phyloP scores from a whole-genome alignment of 2,797 vertebrate species.

The Hemibagrus guttatus region DNA sequence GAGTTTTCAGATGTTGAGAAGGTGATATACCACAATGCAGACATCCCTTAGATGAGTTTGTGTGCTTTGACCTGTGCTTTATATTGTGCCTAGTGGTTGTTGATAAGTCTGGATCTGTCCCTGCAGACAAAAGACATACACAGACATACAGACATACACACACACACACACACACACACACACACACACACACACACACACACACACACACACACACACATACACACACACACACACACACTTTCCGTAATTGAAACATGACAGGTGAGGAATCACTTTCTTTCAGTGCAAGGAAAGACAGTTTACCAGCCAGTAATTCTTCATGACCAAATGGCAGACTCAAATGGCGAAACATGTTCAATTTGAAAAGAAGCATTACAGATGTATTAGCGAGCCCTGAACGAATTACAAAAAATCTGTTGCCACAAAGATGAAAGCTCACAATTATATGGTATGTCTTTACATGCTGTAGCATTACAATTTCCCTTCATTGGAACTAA shows the following conservation, averaged over 20 bases:
- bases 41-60: conserved; percentile 28
- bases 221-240: neutral
- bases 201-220: neutral
- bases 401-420: neutral
- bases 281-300: neutral
- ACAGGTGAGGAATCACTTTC: neutral
- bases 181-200: neutral
- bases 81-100: conserved; percentile 23
- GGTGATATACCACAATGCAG: conserved; percentile 35
- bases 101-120: conserved; percentile 32
- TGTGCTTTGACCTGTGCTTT: conserved; percentile 40
- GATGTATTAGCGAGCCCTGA: neutral
- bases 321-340: neutral
- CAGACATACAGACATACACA: neutral
- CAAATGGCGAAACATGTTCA: neutral
- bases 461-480: neutral
- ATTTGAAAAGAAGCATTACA: neutral
- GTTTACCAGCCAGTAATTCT: neutral
- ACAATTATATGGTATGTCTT: neutral
- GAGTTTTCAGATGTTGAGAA: conserved; percentile 16
- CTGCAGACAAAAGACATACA: conserved; percentile 37
- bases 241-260: neutral
- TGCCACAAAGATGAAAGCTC: neutral
- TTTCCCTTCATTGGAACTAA: neutral
- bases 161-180: conserved; percentile 2